Evolutionary conservation across 2,888 invertebrate genomes (phyloP), one percentile per base, ranked within the genome.

Genomic region (Omphaloscelis lunosa): DNA sequence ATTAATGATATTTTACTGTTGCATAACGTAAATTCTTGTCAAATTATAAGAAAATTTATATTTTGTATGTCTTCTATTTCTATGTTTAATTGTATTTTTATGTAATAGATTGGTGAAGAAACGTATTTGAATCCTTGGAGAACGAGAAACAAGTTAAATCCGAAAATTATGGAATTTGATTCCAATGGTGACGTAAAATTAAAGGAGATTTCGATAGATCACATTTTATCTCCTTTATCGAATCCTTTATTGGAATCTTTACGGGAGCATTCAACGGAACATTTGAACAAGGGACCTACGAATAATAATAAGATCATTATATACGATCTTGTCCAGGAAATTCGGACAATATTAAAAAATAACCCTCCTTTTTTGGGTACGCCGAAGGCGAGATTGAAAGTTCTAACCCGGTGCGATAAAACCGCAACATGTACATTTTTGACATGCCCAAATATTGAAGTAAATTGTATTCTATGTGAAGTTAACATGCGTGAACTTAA

Each of bases 381-480:
- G 51, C 20, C 7, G 51, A 34, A 79, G n/a, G 17, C 20, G 20
- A 27, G 77, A 80, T 56, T 89, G 11, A 95, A 94, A 89, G 84
- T 95, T 78, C 86, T 94, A 5, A 94, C 91, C 2, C 77, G 88
- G 27, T 96, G 96, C 80, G 84, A 89, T 74, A 88, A 92, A 76
- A 45, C 80, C 4, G 76, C 87, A 7, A 6, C 88, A 7, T 96
- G 96, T 86, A 91, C 90, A 83, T 95, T 95, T 86, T 81, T 96
- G 83, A 73, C 90, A 39, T 96, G 96, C 83, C 91, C 91, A 23
- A 79, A 92, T 71, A 86, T 94, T 51, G 84, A 68, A 29, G 68
- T 88, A 34, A 86, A 85, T 83, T 96, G 96, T 82, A 79, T 89
- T n/a, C 70, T 95, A 56, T 96, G 96, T 85, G 92, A 94, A 89